These are phyloP conservation scores for Strigops habroptila DNA, from an alignment of 2,113 vertebrate species.

Conservation along the genomic window DNA sequence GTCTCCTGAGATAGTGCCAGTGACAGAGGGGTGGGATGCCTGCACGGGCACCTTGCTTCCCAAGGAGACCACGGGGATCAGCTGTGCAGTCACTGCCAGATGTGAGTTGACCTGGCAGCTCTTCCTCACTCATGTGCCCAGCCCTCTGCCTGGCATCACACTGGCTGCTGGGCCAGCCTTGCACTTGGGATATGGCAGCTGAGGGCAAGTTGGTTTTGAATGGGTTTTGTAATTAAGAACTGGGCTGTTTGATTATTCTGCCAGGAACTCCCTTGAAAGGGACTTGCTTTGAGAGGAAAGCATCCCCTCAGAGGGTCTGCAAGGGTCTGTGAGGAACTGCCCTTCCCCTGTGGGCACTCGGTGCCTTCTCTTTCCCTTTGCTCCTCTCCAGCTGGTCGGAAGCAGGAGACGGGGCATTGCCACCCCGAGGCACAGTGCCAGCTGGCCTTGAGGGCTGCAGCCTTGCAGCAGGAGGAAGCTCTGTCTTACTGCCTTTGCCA, in stretches of 20 bases:
- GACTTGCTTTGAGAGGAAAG: background rate
- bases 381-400: background rate
- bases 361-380: background rate
- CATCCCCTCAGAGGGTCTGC: background rate
- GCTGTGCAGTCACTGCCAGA: background rate
- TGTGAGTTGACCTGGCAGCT: background rate
- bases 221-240: background rate
- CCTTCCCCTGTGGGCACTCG: background rate
- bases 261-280: background rate
- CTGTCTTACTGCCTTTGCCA: background rate
- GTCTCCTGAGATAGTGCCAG: background rate
- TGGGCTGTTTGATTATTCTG: background rate
- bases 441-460: background rate
- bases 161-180: background rate
- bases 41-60: background rate
- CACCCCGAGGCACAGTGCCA: background rate
- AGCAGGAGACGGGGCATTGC: background rate
- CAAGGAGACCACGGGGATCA: rapidly evolving
- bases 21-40: background rate
- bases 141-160: background rate
- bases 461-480: background rate
- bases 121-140: background rate
- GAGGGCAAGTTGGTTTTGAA: rapidly evolving
- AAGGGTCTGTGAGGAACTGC: background rate
- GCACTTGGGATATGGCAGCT: background rate